Base-by-base conservation (phyloP, 2,113 vertebrate species). In the Anoplopoma fimbria region DNA sequence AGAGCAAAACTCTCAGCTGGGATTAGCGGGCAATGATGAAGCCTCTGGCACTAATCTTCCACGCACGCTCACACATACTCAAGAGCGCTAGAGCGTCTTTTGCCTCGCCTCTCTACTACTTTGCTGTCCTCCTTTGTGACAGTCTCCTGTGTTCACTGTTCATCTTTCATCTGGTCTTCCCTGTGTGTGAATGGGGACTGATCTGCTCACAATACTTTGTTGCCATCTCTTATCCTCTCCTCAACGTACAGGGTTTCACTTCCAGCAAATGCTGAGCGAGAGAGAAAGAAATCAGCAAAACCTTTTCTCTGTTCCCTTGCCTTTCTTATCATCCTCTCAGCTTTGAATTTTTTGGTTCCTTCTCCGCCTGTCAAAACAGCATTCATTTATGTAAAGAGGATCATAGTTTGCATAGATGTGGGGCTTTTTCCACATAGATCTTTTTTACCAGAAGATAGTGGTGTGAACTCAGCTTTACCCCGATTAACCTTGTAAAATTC, bases 271-370 rank as follows among this genome's bases (percentile, higher is more conserved):
- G 72, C 33, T 15, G 38, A 77, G 31, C 9, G 7, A 49, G 5
- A 79, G 33, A 60, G 13, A 31, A 23, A 53, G 13, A 77, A 38
- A 40, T 25, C 31, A 75, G 73, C 9, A 3, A 5, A 9, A 82
- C 47, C 55, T 71, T 81, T 85, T 38, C 58, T 17, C 58, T 94
- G 91, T 83, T 94, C 94, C 90, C 87, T 95, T 93, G 74, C 93
- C 73, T 93, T 88, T 75, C 80, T 72, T 58, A 82, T 69, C 87
- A 14, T 69, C 45, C 51, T 81, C 57, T 57, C 10, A 25, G 49
- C 77, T 75, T 82, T 61, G 72, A 64, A 63, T 71, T 63, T 36
- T 80, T 83, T 71, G 62, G 40, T 29, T 76, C 57, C n/a, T 36
- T n/a, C 9, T 21, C 17, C 38, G 36, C 36, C 64, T 61, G 75